A percentile compares a stretch with the other conserved stretches of the same genome.
phyloP scores from a whole-genome alignment of 2,797 vertebrate species.

The Echeneis naucrates region DNA sequence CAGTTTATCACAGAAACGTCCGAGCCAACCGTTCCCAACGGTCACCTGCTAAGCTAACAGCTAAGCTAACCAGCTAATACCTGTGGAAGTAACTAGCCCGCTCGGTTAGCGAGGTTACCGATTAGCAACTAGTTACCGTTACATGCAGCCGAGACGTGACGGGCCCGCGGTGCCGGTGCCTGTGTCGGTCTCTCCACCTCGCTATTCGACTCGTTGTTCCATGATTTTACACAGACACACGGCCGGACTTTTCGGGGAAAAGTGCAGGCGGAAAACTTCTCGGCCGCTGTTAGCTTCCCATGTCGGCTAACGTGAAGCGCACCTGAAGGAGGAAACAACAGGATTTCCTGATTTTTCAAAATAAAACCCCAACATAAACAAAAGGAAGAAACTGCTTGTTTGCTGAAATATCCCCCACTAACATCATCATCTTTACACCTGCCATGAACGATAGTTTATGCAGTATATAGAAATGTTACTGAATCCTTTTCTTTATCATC shows the following conservation, averaged over 20 bases:
- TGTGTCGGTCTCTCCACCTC: neutral
- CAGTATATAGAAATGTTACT: too few relatives aligned
- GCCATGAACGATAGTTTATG: too few relatives aligned
- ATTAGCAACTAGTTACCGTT: slow-evolving; percentile 27
- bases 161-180: slow-evolving; percentile 55
- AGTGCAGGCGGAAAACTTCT: slow-evolving; percentile 72
- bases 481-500: too few relatives aligned
- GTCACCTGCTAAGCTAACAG: slow-evolving; percentile 47
- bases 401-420: too few relatives aligned
- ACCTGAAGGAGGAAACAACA: neutral
- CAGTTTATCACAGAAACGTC: neutral
- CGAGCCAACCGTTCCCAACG: neutral
- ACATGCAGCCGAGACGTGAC: slow-evolving; percentile 20
- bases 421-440: neutral
- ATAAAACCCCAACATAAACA: slow-evolving; percentile 50
- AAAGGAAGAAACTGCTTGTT: too few relatives aligned
- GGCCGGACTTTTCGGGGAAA: slow-evolving; percentile 38
- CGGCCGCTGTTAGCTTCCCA: slow-evolving; percentile 48
- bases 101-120: slow-evolving; percentile 21
- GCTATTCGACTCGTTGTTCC: slow-evolving; percentile 55
- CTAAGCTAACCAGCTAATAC: slow-evolving; percentile 45
- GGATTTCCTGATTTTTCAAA: slow-evolving; percentile 49
- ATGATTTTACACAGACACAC: slow-evolving; percentile 33
- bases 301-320: slow-evolving; percentile 45
- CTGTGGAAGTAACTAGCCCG: slow-evolving; percentile 39